phyloP scores from a whole-genome alignment of 2,797 vertebrate species.

The Hipposideros larvatus region DNA sequence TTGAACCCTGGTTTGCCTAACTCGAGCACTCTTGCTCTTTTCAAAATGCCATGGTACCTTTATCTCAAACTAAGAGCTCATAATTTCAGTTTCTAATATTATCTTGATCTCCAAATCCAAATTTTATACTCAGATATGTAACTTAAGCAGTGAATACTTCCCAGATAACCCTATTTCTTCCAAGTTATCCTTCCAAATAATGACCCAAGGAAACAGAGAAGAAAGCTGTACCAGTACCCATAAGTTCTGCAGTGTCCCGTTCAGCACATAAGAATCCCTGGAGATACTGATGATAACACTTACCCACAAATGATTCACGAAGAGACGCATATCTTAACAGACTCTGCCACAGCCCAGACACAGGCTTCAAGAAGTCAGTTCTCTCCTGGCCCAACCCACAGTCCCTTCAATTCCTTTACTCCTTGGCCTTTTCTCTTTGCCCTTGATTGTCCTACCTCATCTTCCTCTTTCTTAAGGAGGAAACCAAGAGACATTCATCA shows the following conservation, averaged over 20 bases:
- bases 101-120: constrained; percentile 23
- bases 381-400: not conserved
- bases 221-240: not conserved
- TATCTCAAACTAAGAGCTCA: constrained; percentile 20
- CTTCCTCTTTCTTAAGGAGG: constrained; percentile 42
- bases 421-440: not conserved
- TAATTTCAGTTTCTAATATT: not conserved
- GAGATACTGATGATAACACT: not conserved
- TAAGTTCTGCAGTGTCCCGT: not conserved
- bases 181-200: constrained; percentile 50
- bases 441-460: not conserved
- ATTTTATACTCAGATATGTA: constrained; percentile 40
- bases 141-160: not conserved
- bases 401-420: not conserved
- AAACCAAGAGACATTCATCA: constrained; percentile 6
- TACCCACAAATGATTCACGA: constrained; percentile 43
- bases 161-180: not conserved
- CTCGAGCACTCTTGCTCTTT: not conserved
- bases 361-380: constrained; percentile 36
- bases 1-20: not conserved
- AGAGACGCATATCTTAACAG: constrained; percentile 3
- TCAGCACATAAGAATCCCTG: not conserved
- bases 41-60: not conserved
- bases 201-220: not conserved
- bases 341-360: not conserved